Conservation (phyloP, 2,797 vertebrate genomes). For the Tokudaia tokunoshimensis region DNA sequence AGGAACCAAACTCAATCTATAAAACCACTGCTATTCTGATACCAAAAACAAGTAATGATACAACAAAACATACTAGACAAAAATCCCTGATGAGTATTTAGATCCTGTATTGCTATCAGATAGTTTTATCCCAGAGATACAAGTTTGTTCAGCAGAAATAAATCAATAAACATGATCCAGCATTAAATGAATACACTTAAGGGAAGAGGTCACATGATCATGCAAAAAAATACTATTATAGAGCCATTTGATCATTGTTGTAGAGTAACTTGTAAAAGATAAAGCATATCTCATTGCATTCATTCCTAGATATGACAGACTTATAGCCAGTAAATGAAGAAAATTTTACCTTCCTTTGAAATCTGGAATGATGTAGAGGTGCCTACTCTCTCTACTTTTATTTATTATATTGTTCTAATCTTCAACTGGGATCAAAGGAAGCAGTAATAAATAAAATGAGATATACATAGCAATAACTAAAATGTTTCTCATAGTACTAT, state of each 20-base stretch:
- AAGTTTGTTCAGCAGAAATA: background rate
- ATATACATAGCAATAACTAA: background rate
- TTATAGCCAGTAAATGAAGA: background rate
- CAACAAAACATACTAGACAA: background rate
- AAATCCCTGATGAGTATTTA: background rate
- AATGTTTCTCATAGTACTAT: background rate
- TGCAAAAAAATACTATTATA: background rate
- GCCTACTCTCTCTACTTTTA: background rate
- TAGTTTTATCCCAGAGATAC: background rate
- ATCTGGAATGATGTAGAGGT: background rate
- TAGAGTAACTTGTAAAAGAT: background rate
- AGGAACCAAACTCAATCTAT: background rate
- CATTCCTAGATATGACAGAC: background rate
- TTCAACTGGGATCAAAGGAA: background rate
- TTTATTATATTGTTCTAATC: background rate
- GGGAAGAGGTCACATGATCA: background rate
- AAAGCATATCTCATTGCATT: background rate
- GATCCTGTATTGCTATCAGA: background rate
- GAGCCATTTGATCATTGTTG: background rate
- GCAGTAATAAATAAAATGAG: background rate
- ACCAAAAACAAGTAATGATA: background rate
- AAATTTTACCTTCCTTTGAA: background rate
- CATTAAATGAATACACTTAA: background rate
- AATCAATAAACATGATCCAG: background rate
- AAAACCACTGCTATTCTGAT: background rate